Base-by-base conservation (phyloP, 2,113 vertebrate genomes). In the Hipposideros armiger region DNA sequence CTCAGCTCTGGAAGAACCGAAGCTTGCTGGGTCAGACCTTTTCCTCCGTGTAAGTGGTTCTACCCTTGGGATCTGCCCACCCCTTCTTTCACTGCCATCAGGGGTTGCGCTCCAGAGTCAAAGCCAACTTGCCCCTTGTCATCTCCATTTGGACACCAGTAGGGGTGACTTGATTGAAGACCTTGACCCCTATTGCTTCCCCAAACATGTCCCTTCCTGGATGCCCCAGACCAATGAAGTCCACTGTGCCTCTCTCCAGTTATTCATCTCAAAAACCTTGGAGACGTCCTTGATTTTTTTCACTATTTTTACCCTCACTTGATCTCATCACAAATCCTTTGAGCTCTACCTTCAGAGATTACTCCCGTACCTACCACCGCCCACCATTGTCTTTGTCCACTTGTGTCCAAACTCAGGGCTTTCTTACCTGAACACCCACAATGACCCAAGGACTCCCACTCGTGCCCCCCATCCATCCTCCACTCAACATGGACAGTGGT, bases 391-490 rank as follows among this genome's bases (percentile, higher is more conserved):
- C 67, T 24, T 16, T 30, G 24, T 4, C 26, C 5, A 3, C 30
- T 24, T 9, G 4, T 17, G 45, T 54, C 20, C 15, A 13, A 76
- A 40, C 50, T 26, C 14, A 32, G n/a, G 1, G 14, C 42, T 47
- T 19, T 30, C 42, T 40, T 42, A 9, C 42, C 14, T 32, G 32
- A 22, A 6, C 54, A 9, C 9, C 8, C 10, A 19, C 11, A 6
- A 60, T 5, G 11, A 15, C 0, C 5, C 40, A 0, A 9, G 2
- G 26, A 26, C 8, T 45, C 32, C 3, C 56, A 20, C 22, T 36
- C 15, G 3, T 1, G 3, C 69, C 0, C 1, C 76, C 19, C 19
- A 24, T 42, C 90, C 6, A 6, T 22, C 26, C 20, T 86, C 52
- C 22, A 4, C 20, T 50, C n/a, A 24, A 11, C 60, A 11, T 30